Percentiles rank a stretch among this genome's conserved stretches.
These are phyloP conservation scores for Avahi laniger DNA, from an alignment of 2,797 vertebrate species.

Conservation along the genomic window DNA sequence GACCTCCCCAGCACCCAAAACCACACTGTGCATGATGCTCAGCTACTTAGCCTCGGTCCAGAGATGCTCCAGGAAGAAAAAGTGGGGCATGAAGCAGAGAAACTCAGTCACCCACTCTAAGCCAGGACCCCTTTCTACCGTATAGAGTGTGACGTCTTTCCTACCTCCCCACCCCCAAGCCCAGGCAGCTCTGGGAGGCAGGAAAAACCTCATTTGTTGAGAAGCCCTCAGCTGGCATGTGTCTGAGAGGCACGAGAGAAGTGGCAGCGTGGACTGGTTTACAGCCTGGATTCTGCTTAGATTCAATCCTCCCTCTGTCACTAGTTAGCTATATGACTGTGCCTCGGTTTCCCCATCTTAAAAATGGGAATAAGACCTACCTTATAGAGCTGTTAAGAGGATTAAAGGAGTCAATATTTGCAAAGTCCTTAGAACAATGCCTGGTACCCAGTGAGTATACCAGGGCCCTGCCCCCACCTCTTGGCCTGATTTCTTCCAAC, in stretches of 20 bases:
- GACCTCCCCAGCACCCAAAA: not conserved
- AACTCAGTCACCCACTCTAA: not conserved
- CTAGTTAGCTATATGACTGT: not conserved
- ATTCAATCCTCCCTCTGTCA: not conserved
- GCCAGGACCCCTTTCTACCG: not conserved
- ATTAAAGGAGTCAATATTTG: not conserved
- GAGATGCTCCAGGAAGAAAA: not conserved
- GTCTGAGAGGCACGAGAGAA: not conserved
- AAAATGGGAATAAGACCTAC: slow-evolving; percentile 24
- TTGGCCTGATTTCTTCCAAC: not conserved
- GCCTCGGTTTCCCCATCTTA: not conserved
- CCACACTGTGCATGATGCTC: not conserved
- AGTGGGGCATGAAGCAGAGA: not conserved
- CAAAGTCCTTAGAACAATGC: not conserved
- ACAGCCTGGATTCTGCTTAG: not conserved
- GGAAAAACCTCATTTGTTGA: not conserved
- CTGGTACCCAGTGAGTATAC: not conserved
- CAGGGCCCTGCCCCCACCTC: not conserved
- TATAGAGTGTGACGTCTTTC: not conserved
- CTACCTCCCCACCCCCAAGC: not conserved
- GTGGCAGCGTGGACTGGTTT: not conserved
- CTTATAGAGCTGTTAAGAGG: not conserved
- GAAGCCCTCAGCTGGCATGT: not conserved
- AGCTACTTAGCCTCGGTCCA: not conserved
- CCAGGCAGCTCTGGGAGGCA: not conserved